Percentiles rank a stretch among this genome's conserved stretches.
phyloP scores from a whole-genome alignment of 2,113 vertebrate genomes.

The Brienomyrus longianalis region DNA sequence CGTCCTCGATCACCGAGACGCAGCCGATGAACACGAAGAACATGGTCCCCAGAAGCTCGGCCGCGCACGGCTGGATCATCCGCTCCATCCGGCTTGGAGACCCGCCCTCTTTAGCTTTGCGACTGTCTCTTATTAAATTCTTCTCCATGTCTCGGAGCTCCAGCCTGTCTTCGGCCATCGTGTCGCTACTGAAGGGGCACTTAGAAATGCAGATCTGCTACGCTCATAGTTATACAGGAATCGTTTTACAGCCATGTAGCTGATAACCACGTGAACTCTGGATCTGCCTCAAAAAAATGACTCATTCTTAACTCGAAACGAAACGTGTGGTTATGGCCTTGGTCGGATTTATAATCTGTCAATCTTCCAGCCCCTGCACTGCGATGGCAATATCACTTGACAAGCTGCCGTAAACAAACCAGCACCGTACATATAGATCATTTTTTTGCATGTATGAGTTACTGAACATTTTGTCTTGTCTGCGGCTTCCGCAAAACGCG shows the following conservation, averaged over 20 bases:
- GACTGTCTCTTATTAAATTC: conserved; percentile 29
- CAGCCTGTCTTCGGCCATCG: conserved; percentile 49
- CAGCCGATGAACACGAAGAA: conserved; percentile 67
- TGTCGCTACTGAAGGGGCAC: not conserved
- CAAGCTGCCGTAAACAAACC: too few relatives aligned
- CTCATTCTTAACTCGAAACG: not conserved
- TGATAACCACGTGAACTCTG: conserved; percentile 33
- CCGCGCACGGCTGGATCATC: conserved; percentile 56
- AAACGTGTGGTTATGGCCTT: not conserved
- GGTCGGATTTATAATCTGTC: not conserved
- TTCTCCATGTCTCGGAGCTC: conserved; percentile 43
- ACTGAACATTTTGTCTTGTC: too few relatives aligned
- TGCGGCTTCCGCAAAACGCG: not conserved
- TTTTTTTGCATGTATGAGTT: too few relatives aligned
- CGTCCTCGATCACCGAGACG: conserved; percentile 63
- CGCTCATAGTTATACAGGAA: not conserved
- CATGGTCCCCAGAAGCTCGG: conserved; percentile 56
- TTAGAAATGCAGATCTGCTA: not conserved
- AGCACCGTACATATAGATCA: too few relatives aligned
- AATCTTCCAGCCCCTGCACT: not conserved
- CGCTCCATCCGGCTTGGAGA: conserved; percentile 45
- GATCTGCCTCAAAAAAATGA: not conserved
- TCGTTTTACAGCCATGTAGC: not conserved
- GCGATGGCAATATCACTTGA: not conserved
- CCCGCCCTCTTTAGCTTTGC: conserved; percentile 16